These are phyloP conservation scores for Corythaixoides concolor DNA, from an alignment of 2,113 vertebrate species.

Conservation along the genomic window DNA sequence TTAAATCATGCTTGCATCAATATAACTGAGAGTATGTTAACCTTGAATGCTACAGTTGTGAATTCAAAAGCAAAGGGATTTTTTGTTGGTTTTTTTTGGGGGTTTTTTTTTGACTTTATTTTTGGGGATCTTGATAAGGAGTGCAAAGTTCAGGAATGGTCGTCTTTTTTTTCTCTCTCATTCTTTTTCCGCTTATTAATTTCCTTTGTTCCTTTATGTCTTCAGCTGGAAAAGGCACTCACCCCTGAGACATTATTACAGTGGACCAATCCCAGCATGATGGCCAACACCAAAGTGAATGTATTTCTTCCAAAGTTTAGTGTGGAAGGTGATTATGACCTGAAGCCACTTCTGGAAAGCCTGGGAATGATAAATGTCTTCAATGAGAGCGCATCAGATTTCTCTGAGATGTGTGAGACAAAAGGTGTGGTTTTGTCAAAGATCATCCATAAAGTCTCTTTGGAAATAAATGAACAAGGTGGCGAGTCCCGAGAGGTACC, in stretches of 20 bases:
- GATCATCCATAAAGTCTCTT: slow-evolving; percentile 73
- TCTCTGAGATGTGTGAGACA: slow-evolving; percentile 79
- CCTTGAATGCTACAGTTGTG: not conserved
- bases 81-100: no score
- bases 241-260: slow-evolving; percentile 68
- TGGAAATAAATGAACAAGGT: slow-evolving; percentile 80
- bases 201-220: not conserved
- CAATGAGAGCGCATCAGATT: slow-evolving; percentile 72
- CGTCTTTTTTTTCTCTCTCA: not conserved
- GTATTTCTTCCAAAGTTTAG: slow-evolving; percentile 82
- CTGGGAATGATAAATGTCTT: slow-evolving; percentile 77
- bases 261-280: slow-evolving; percentile 81
- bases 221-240: slow-evolving; percentile 79
- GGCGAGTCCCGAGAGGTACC: slow-evolving; percentile 77
- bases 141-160: not conserved
- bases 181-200: not conserved
- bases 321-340: slow-evolving; percentile 68
- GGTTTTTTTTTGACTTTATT: not conserved
- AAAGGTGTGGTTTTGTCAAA: slow-evolving; percentile 76
- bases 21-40: not conserved
- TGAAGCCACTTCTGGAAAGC: slow-evolving; percentile 73
- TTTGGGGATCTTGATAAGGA: not conserved
- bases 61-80: not conserved
- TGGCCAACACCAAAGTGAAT: slow-evolving; percentile 82
- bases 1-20: not conserved